These are phyloP conservation scores for Tragulus kanchil DNA, from an alignment of 2,113 vertebrate genomes.

Conservation along the genomic window DNA sequence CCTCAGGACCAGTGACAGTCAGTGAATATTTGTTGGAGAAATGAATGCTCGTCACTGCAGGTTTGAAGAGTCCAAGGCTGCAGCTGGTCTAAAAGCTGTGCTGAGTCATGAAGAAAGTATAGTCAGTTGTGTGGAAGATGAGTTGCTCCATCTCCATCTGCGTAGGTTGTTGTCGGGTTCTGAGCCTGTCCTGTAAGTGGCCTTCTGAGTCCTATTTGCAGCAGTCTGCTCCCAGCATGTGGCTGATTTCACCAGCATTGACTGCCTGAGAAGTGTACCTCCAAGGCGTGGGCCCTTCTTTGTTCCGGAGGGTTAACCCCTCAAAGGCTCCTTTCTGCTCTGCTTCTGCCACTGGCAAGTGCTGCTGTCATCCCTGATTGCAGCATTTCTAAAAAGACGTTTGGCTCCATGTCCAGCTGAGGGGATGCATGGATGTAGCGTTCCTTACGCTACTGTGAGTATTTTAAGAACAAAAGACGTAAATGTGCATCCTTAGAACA, in stretches of 20 bases:
- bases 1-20: neutral
- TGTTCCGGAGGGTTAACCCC: neutral
- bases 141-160: neutral
- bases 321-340: neutral
- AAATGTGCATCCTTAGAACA: neutral
- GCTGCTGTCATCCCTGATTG: neutral
- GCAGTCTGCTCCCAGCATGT: accelerated
- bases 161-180: too few species aligned
- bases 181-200: neutral
- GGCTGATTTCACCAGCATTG: neutral
- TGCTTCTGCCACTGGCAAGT: neutral
- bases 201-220: neutral
- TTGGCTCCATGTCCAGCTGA: neutral
- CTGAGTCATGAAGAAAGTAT: neutral
- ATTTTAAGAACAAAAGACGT: neutral
- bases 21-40: too few species aligned
- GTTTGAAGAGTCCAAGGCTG: neutral
- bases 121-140: accelerated
- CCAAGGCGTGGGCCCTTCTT: neutral
- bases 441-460: neutral
- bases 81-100: neutral
- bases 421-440: neutral
- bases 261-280: neutral
- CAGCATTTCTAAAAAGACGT: neutral
- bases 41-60: accelerated